Conservation (phyloP, 1,140 invertebrate species). For the Trichoplusia ni region DNA sequence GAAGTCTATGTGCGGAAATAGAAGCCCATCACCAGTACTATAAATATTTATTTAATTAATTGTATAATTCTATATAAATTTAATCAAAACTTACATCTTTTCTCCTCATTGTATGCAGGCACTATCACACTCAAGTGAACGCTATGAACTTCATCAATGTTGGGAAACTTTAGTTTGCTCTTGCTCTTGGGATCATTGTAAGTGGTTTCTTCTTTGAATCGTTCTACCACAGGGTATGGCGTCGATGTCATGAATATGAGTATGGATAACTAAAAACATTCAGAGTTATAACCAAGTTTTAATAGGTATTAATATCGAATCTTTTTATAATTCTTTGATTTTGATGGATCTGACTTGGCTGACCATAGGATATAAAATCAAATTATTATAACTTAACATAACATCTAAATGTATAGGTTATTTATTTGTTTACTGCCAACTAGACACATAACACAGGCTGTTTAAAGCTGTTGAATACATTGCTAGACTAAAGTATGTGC, state of each 20-base stretch:
- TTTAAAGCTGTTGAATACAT: too few relatives aligned
- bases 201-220: slow-evolving; percentile 89
- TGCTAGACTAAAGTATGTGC: too few relatives aligned
- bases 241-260: slow-evolving; percentile 53
- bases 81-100: slow-evolving; percentile 87
- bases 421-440: too few relatives aligned
- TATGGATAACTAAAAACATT: slow-evolving; percentile 39
- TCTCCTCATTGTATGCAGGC: slow-evolving; percentile 98
- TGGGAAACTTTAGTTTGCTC: slow-evolving; percentile 86
- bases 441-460: too few relatives aligned
- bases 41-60: neutral
- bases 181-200: slow-evolving; percentile 86
- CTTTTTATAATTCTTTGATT: too few relatives aligned
- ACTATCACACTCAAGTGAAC: slow-evolving; percentile 94
- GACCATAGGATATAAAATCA: too few relatives aligned
- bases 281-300: neutral
- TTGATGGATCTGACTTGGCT: too few relatives aligned
- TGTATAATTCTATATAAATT: neutral
- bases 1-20: too few relatives aligned
- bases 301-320: too few relatives aligned
- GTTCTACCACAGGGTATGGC: slow-evolving; percentile 86
- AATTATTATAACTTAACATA: too few relatives aligned
- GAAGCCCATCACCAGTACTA: too few relatives aligned
- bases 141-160: slow-evolving; percentile 85
- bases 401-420: too few relatives aligned